Conservation (phyloP, 2,888 invertebrate genomes). For the Acrocyrtus sp. region DNA sequence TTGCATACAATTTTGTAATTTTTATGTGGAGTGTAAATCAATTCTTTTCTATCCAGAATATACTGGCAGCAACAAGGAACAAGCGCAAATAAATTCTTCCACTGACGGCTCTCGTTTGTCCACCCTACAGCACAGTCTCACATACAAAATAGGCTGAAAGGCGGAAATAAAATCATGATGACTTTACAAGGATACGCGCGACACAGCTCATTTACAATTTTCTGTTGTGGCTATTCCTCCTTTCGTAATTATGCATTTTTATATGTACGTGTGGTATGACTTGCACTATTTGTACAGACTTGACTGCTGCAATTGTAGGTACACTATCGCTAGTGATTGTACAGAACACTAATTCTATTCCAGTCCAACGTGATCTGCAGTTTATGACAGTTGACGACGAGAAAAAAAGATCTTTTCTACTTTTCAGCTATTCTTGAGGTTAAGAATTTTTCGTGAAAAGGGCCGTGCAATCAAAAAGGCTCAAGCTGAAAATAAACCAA, state of each 20-base stretch:
- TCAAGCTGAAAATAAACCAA: conserved; percentile 17
- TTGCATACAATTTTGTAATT: background rate
- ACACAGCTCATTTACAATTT: conserved; percentile 20
- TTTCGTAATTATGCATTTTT: too few species aligned
- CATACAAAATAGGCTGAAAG: conserved; percentile 44
- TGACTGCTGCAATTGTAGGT: too few species aligned
- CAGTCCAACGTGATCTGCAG: conserved; percentile 28
- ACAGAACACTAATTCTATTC: too few species aligned
- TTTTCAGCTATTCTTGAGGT: conserved; percentile 34
- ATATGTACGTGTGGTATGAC: too few species aligned
- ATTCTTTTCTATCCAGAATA: conserved; percentile 24
- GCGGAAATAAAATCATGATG: conserved; percentile 61
- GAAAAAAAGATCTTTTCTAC: conserved; percentile 16
- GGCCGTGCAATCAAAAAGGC: conserved; percentile 23
- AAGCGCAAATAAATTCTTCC: background rate
- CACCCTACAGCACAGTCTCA: too few species aligned
- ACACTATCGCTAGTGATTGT: too few species aligned
- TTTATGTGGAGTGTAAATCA: conserved; percentile 17
- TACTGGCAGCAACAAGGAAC: background rate
- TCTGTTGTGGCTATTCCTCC: too few species aligned
- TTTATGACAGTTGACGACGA: conserved; percentile 31
- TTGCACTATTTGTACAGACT: too few species aligned
- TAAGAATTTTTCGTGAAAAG: conserved; percentile 33
- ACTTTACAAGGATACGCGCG: conserved; percentile 57
- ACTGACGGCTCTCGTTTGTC: background rate